Evolutionary conservation across 2,113 vertebrate species (phyloP).

Genomic region (Burhinus oedicnemus): DNA sequence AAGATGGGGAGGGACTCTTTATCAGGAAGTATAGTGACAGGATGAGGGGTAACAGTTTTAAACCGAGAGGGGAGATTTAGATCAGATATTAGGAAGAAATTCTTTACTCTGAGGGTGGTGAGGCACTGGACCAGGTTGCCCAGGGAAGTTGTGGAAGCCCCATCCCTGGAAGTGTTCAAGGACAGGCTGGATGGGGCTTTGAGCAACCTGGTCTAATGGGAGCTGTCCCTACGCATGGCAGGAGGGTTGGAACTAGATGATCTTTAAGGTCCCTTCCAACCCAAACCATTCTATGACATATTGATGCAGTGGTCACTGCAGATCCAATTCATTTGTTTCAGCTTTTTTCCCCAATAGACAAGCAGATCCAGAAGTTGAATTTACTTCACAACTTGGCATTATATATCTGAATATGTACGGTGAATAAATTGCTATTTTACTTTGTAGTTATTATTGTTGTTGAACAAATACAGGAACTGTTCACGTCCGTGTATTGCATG

Average conservation of each 20-base stretch:
- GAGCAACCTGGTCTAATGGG: neutral
- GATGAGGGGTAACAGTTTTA: neutral
- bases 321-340: neutral
- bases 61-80: too few relatives aligned
- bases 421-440: neutral
- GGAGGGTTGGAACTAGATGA: neutral
- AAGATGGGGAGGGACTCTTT: neutral
- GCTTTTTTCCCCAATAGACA: accelerated
- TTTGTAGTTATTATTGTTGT: neutral
- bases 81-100: too few relatives aligned
- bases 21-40: neutral
- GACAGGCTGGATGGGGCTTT: neutral
- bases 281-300: neutral
- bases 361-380: neutral
- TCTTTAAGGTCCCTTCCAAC: neutral
- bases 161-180: neutral
- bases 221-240: neutral
- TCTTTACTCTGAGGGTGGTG: neutral
- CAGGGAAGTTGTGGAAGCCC: neutral
- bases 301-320: neutral
- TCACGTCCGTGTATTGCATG: neutral
- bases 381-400: neutral
- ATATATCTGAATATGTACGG: accelerated
- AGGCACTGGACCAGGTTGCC: neutral
- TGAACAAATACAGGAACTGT: neutral